Base-by-base conservation (phyloP, 2,797 vertebrate species). In the Coracias cyanogaster region DNA sequence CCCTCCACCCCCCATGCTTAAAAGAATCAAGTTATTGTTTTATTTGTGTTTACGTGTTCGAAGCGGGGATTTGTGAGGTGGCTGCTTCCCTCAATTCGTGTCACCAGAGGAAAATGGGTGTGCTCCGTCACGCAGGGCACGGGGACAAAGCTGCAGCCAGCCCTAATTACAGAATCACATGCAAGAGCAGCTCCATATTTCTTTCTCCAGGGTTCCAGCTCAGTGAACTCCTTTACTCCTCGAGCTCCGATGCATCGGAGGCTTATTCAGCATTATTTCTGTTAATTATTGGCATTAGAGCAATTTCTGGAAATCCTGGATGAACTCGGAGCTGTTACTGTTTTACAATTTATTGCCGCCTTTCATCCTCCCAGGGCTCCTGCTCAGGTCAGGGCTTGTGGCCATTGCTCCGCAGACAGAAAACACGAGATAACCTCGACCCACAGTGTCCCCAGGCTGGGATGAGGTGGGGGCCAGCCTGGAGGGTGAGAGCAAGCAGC, bases 261-360 rank as follows among this genome's bases (percentile, higher is more conserved):
- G 89, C 94, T 93, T 92, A 90, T 90, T 94, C 94, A 94, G 90
- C 83, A 10, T 89, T 74, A 73, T 84, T 88, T 88, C 86, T 87
- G 65, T 86, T 94, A 87, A 92, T 96, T 96, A 67, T 77, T 85
- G 90, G 51, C 71, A 65, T 89, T 84, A 79, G 78, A 74, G 26
- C 74, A 18, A 31, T 84, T 89, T 73, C 86, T 93, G 89, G 89
- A 65, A 62, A 37, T 16, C 81, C 78, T 62, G 71, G 51, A 13
- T 66, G 93, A 90, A 72, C 89, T 80, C 57, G 26, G 72, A 48
- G 90, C 92, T 65, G 52, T 39, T 66, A 24, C 60, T 66, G 1
- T 17, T 52, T 41, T 9, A 51, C 15, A 10, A 60, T 82, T 86
- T 77, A 89, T 66, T 48, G 66, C 60, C 20, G 14, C 10, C 37